These are phyloP conservation scores for Lasioglossum albipes DNA, from an alignment of 1,140 invertebrate genomes.

Conservation along the genomic window DNA sequence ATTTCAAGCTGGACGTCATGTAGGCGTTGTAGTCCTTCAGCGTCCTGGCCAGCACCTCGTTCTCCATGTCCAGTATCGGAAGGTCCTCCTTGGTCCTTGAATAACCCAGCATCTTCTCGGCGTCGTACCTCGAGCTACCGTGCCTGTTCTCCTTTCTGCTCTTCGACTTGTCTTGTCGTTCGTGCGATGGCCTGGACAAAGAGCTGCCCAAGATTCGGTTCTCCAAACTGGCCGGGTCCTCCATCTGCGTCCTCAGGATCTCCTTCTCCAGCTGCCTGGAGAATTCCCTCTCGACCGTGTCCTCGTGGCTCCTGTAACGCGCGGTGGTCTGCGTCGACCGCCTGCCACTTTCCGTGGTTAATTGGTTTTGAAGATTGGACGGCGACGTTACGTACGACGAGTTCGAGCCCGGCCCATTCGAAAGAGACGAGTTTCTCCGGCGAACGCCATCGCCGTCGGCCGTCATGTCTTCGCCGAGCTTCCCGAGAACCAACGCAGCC, in stretches of 20 bases:
- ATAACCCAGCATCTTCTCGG: constrained; percentile 73
- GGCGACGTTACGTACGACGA: constrained; percentile 9
- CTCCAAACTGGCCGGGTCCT: constrained; percentile 46
- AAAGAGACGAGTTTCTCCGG: background rate
- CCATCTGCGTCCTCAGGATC: constrained; percentile 59
- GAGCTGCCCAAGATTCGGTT: constrained; percentile 54
- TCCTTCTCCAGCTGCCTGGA: constrained; percentile 70
- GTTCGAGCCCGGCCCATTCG: background rate
- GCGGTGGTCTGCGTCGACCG: constrained; percentile 26
- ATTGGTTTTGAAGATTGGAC: constrained; percentile 39
- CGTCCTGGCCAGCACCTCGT: constrained; percentile 71
- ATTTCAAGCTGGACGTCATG: constrained; percentile 64
- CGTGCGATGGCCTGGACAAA: constrained; percentile 12
- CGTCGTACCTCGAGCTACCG: constrained; percentile 57
- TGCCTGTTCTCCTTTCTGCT: background rate
- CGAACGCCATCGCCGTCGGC: constrained; percentile 6
- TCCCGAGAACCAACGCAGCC: background rate
- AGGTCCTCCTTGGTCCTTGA: constrained; percentile 70
- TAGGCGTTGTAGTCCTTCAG: constrained; percentile 74
- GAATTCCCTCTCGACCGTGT: constrained; percentile 68
- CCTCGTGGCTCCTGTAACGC: constrained; percentile 38
- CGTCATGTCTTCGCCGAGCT: background rate
- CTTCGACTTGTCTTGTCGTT: background rate
- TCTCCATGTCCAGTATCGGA: constrained; percentile 72
- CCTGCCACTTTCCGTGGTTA: constrained; percentile 21